phyloP scores from a whole-genome alignment of 2,888 invertebrate genomes.

The Orthosia gracilis region DNA sequence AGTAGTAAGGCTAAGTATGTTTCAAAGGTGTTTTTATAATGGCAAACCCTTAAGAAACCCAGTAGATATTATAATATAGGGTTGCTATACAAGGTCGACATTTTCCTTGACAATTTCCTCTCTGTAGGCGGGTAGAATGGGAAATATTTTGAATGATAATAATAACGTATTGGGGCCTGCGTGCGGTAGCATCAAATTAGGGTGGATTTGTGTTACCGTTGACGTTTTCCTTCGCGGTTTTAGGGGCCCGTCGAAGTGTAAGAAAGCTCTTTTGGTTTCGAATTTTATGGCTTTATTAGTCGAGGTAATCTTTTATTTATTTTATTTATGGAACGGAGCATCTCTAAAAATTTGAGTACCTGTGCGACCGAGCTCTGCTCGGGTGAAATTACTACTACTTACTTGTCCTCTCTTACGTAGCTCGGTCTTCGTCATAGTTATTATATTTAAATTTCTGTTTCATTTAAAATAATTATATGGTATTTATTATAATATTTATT shows the following conservation, averaged over 20 bases:
- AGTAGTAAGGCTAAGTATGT: not conserved
- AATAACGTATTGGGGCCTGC: conserved; percentile 79
- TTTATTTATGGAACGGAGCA: not conserved
- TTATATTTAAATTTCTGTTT: no score
- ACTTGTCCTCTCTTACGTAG: no score
- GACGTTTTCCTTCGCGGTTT: conserved; percentile 70
- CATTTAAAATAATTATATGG: no score
- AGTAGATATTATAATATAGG: conserved; percentile 16
- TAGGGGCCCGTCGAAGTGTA: conserved; percentile 63
- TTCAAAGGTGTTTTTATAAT: not conserved
- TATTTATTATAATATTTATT: no score
- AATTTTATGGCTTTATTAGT: not conserved
- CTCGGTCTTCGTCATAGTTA: no score
- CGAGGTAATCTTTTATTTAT: not conserved
- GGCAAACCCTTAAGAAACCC: not conserved
- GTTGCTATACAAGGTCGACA: conserved; percentile 21
- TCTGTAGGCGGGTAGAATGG: conserved; percentile 71
- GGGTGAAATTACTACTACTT: no score
- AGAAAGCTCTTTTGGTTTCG: conserved; percentile 12
- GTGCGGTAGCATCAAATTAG: conserved; percentile 84
- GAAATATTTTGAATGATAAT: conserved; percentile 77
- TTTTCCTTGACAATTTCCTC: conserved; percentile 67
- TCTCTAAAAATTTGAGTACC: no score
- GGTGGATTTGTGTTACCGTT: conserved; percentile 76
- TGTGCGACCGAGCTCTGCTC: no score